Percentiles rank a stretch among this genome's conserved stretches.
These are phyloP conservation scores for Spondyliosoma cantharus DNA, from an alignment of 2,797 vertebrate genomes.

Conservation along the genomic window DNA sequence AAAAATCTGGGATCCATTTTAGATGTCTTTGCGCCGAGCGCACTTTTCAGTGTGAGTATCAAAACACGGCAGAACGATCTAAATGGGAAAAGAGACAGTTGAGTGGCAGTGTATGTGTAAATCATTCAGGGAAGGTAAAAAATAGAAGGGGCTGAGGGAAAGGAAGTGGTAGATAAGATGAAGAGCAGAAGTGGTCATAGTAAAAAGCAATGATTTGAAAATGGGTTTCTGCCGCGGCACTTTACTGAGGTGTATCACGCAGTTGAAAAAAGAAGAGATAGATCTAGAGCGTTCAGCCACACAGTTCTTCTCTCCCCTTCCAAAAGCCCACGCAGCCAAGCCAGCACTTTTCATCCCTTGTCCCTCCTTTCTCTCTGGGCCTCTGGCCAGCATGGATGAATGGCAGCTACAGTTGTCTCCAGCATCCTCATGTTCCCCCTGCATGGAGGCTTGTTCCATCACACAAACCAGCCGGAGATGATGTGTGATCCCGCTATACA, in stretches of 20 bases:
- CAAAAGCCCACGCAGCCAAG: slow-evolving; percentile 42
- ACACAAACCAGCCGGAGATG: slow-evolving; percentile 66
- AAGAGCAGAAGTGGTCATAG: slow-evolving; percentile 34
- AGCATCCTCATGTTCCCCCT: slow-evolving; percentile 62
- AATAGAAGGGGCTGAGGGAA: slow-evolving; percentile 11
- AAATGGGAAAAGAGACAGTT: slow-evolving; percentile 48
- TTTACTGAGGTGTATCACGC: slow-evolving; percentile 50
- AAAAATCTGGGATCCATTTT: slow-evolving; percentile 51
- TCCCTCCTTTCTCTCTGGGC: slow-evolving; percentile 57
- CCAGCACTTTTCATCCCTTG: slow-evolving; percentile 62
- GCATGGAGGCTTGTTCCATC: slow-evolving; percentile 72
- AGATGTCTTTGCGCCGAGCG: slow-evolving; percentile 28
- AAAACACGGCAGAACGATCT: slow-evolving; percentile 47
- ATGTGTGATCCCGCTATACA: slow-evolving; percentile 58
- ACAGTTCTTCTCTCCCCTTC: slow-evolving; percentile 41
- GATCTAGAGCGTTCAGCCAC: slow-evolving; percentile 48
- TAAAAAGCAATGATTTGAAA: slow-evolving; percentile 62
- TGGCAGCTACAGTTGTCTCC: slow-evolving; percentile 63
- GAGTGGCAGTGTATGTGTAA: slow-evolving; percentile 46
- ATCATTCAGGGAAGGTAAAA: slow-evolving; percentile 38
- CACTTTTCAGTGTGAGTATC: slow-evolving; percentile 1
- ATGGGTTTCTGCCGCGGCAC: slow-evolving; percentile 44
- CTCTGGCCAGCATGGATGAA: slow-evolving; percentile 69
- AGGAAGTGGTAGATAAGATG: slow-evolving; percentile 54
- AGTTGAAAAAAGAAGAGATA: slow-evolving; percentile 59